These are phyloP conservation scores for Engraulis encrasicolus DNA, from an alignment of 2,113 vertebrate species.

Conservation along the genomic window DNA sequence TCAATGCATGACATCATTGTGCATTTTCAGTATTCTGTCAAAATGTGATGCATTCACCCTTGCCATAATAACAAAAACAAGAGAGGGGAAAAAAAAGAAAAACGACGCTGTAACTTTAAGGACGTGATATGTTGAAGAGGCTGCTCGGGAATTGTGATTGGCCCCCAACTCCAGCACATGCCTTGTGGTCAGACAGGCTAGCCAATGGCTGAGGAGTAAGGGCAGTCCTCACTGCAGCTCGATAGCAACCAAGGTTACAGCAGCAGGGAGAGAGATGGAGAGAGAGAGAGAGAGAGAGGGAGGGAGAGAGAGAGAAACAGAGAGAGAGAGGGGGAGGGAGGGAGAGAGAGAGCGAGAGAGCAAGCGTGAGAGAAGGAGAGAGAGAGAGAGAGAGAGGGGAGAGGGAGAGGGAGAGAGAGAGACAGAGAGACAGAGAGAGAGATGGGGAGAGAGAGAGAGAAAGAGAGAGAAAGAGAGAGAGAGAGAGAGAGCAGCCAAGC, in stretches of 20 bases:
- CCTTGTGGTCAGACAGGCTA: conserved; percentile 68
- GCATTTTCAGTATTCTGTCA: not conserved
- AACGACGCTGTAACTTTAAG: conserved; percentile 71
- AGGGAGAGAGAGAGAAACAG: conserved; percentile 78
- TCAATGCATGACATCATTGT: not conserved
- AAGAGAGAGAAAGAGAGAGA: conserved; percentile 77
- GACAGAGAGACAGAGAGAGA: conserved; percentile 76
- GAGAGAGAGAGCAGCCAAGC: too few species aligned
- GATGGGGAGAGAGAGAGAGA: too few species aligned
- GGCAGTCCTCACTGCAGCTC: conserved; percentile 77
- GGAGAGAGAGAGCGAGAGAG: conserved; percentile 79
- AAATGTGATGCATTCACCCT: conserved; percentile 18
- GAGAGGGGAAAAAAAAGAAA: too few species aligned
- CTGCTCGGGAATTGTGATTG: conserved; percentile 69
- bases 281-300: conserved; percentile 78
- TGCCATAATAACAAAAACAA: conserved; percentile 46
- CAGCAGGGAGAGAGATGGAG: conserved; percentile 76
- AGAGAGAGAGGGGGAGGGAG: too few species aligned
- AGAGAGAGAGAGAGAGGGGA: too few species aligned
- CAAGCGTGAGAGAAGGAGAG: too few species aligned
- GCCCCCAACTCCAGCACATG: conserved; percentile 66
- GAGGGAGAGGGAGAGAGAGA: conserved; percentile 79
- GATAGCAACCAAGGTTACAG: conserved; percentile 83
- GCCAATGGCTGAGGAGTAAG: conserved; percentile 72
- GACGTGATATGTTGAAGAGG: conserved; percentile 59